These are phyloP conservation scores for Orthosia gothica DNA, from an alignment of 2,888 invertebrate species.

Conservation along the genomic window DNA sequence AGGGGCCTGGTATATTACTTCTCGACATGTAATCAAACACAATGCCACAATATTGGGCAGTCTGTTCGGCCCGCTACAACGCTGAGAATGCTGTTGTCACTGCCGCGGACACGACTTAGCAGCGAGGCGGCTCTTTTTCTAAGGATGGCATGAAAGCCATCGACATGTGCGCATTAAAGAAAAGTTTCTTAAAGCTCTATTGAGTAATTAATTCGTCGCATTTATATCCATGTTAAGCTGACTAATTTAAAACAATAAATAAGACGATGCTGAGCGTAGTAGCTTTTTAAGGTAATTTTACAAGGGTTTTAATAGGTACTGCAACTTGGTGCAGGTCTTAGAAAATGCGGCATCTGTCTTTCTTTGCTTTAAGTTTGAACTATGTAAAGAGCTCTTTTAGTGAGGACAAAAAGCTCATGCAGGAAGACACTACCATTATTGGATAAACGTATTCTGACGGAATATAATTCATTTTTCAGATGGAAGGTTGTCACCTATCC, in stretches of 20 bases:
- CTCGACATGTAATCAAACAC: too few species aligned
- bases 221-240: neutral
- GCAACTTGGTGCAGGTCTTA: neutral
- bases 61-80: too few species aligned
- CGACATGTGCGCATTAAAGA: too few species aligned
- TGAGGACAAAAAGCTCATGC: neutral
- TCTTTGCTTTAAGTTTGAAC: neutral
- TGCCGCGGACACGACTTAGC: too few species aligned
- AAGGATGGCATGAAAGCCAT: too few species aligned
- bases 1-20: too few species aligned
- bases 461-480: too few species aligned
- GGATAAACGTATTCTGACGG: too few species aligned
- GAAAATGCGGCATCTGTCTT: neutral
- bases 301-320: conserved; percentile 20
- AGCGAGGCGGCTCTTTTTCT: too few species aligned
- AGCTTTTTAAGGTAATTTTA: conserved; percentile 12
- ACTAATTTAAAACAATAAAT: conserved; percentile 10
- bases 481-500: too few species aligned
- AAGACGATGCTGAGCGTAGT: conserved; percentile 5
- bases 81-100: too few species aligned
- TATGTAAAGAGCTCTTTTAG: neutral
- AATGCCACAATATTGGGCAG: too few species aligned
- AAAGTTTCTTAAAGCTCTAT: neutral
- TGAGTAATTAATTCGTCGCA: neutral
- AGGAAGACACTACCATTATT: neutral